Conservation (phyloP, 2,888 invertebrate species). For the Ctenicera cuprea region DNA sequence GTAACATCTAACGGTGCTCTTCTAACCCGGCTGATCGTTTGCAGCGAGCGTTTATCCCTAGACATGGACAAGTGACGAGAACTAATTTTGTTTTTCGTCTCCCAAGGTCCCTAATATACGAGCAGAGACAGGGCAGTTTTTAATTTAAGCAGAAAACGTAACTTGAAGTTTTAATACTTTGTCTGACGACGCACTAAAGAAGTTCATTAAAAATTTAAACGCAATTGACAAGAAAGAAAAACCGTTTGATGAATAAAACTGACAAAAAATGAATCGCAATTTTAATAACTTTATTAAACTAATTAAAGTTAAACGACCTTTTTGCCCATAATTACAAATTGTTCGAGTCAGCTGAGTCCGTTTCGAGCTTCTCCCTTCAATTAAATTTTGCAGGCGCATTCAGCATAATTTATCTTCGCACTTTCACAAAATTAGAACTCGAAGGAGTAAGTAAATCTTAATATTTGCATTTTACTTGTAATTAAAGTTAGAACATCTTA, state of each 20-base stretch:
- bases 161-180: background rate
- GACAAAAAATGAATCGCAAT: conserved; percentile 3
- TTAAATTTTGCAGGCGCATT: background rate
- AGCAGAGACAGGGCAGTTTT: background rate
- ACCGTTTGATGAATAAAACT: background rate
- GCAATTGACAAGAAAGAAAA: background rate
- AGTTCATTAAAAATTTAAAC: background rate
- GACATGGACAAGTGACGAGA: background rate
- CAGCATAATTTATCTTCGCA: background rate
- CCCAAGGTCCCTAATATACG: background rate
- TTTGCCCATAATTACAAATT: conserved; percentile 7
- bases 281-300: conserved; percentile 12
- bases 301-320: conserved; percentile 15
- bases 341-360: conserved; percentile 6
- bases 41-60: conserved; percentile 4
- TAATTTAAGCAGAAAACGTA: conserved; percentile 1
- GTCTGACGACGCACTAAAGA: background rate
- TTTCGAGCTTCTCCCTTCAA: conserved; percentile 6
- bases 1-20: conserved; percentile 1
- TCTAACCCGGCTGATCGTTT: conserved; percentile 9
- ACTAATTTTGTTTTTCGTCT: background rate
- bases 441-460: background rate
- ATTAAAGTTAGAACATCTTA: background rate
- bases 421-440: background rate
- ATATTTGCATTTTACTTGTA: background rate